Conservation (phyloP, 2,888 invertebrate genomes). For the Acholoe squamosa region DNA sequence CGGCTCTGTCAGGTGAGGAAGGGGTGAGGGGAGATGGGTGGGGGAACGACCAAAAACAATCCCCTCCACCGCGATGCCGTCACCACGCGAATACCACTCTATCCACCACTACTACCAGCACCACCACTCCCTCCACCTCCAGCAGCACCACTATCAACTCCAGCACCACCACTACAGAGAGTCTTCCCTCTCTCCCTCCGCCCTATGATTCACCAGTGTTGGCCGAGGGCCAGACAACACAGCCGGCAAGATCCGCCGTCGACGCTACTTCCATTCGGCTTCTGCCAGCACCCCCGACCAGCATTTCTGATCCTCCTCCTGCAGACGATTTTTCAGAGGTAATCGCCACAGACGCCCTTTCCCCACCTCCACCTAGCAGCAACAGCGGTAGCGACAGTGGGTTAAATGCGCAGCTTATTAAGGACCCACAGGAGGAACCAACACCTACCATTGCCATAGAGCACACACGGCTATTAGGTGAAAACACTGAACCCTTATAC, state of each 20-base stretch:
- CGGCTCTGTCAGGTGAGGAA: background rate
- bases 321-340: conserved; percentile 10
- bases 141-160: background rate
- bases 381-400: background rate
- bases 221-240: background rate
- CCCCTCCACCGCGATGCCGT: conserved; percentile 11
- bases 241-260: conserved; percentile 20
- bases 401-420: background rate
- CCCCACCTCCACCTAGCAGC: background rate
- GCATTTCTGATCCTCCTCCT: background rate
- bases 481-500: background rate
- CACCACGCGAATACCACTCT: background rate
- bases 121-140: background rate
- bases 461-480: background rate
- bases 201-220: conserved; percentile 1
- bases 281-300: background rate
- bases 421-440: background rate
- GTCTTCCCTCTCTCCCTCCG: conserved; percentile 2
- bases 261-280: background rate
- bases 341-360: background rate
- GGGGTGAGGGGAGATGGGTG: conserved; percentile 27
- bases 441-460: background rate
- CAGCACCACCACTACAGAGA: background rate
- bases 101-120: conserved; percentile 9
- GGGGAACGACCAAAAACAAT: conserved; percentile 37